Base-by-base conservation (phyloP, 2,113 vertebrate genomes). In the Brachyistius frenatus region DNA sequence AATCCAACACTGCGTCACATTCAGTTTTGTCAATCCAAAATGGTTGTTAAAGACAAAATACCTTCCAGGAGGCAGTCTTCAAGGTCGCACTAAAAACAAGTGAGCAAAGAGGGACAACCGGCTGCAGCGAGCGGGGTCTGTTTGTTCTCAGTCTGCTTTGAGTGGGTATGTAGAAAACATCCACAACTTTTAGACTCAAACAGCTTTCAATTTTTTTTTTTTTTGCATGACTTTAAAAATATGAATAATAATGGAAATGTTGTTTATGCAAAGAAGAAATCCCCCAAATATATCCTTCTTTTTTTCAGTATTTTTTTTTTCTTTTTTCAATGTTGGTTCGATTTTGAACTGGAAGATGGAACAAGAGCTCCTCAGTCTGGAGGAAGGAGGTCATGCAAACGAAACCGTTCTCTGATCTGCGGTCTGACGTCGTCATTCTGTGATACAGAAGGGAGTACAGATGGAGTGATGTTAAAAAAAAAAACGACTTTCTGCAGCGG, bases 361-460 rank as follows among this genome's bases (percentile, higher is more conserved):
- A 30, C 8, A 2, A 0, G 2, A 54, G 64, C 30, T 47, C n/a
- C 35, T 97, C 97, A 99, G 85, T 99, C 98, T 53, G 98, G 97
- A 91, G 98, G 98, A 86, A 99, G 96, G 85, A 99, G 96, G 94
- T 98, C 96, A 89, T 99, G 97, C 95, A 99, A 96, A 86, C 98
- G 97, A 95, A 98, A 99, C 90, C 95, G 96, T 86, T 99, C 96
- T 93, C 97, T 92, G 93, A 99, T 97, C 93, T 98, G 97, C 83
- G 98, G 98, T 57, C 98, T 95, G 84, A 99, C 98, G 84, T 99
- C 98, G 95, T 98, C 97, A 81, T 99, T 98, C 98, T 99, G 93
- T 2, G 35, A 53, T 1, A 5, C 0, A n/a, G 14, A 60, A 9
- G 33, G 63, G 4, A 3, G 5, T 23, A 36, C 56, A 60, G 5